phyloP scores from a whole-genome alignment of 2,113 vertebrate species.

The Eleginops maclovinus region DNA sequence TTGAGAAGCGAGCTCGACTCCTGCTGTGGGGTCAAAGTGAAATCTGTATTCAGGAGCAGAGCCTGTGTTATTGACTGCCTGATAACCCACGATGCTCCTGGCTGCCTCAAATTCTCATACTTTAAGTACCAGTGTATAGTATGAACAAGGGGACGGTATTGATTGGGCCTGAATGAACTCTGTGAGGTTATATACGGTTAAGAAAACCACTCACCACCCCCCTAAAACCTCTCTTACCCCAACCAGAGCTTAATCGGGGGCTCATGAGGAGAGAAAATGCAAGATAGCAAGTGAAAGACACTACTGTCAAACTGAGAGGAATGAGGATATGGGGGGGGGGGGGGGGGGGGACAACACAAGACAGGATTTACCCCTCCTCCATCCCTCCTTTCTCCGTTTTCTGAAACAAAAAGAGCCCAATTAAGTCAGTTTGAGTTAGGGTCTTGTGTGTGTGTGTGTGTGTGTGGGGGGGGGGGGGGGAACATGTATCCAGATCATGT shows the following conservation, averaged over 20 bases:
- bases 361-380: slow-evolving; percentile 46
- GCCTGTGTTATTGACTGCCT: slow-evolving; percentile 59
- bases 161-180: slow-evolving; percentile 64
- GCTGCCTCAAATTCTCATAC: slow-evolving; percentile 57
- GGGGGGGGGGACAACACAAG: slow-evolving; percentile 36
- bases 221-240: slow-evolving; percentile 10
- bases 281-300: slow-evolving; percentile 31
- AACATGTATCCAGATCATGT: slow-evolving; percentile 33
- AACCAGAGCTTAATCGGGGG: slow-evolving; percentile 27
- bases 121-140: slow-evolving; percentile 57
- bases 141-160: slow-evolving; percentile 47
- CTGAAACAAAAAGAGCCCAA: slow-evolving; percentile 83
- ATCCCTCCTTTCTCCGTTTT: slow-evolving; percentile 38
- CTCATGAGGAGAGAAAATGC: slow-evolving; percentile 27
- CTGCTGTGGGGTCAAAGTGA: slow-evolving; percentile 37
- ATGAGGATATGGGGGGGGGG: slow-evolving; percentile 28
- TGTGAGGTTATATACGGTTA: slow-evolving; percentile 30
- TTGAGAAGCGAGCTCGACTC: slow-evolving; percentile 27
- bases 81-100: slow-evolving; percentile 64
- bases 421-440: slow-evolving; percentile 83
- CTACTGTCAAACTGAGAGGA: slow-evolving; percentile 49
- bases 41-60: slow-evolving; percentile 62
- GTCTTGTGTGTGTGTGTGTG: slow-evolving; percentile 54
- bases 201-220: slow-evolving; percentile 42
- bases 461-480: slow-evolving; percentile 28